phyloP scores from a whole-genome alignment of 2,113 vertebrate species.

The Symphodus melops region DNA sequence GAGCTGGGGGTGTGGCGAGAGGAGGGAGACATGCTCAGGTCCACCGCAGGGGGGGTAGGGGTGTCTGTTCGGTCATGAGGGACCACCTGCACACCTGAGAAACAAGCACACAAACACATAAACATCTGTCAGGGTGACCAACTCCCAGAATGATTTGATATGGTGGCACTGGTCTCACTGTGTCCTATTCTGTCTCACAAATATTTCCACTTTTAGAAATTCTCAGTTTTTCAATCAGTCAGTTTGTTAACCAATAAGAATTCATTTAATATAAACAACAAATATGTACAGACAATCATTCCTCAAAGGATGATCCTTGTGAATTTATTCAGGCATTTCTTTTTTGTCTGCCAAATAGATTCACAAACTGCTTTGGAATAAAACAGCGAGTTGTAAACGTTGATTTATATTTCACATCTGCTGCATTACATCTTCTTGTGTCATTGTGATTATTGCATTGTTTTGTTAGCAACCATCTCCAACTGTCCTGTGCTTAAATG shows the following conservation, averaged over 20 bases:
- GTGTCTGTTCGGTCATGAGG: slow-evolving; percentile 85
- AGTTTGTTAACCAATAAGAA: neutral
- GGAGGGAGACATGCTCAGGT: slow-evolving; percentile 92
- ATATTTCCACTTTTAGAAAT: too few species aligned
- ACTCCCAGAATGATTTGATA: neutral
- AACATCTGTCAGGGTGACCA: slow-evolving; percentile 16
- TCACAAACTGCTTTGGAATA: too few species aligned
- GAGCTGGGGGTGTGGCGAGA: slow-evolving; percentile 87
- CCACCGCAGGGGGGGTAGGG: slow-evolving; percentile 87
- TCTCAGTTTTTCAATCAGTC: too few species aligned
- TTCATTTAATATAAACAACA: too few species aligned
- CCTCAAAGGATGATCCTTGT: too few species aligned
- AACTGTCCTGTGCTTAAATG: neutral
- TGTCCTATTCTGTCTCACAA: neutral
- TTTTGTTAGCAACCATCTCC: neutral
- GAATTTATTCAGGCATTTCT: too few species aligned
- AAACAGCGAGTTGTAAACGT: too few species aligned
- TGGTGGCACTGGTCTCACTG: neutral
- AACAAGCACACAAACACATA: slow-evolving; percentile 30
- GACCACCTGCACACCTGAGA: slow-evolving; percentile 80
- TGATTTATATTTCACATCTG: too few species aligned
- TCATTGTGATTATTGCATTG: too few species aligned
- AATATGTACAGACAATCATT: too few species aligned
- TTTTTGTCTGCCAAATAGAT: too few species aligned
- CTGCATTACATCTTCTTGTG: too few species aligned